phyloP scores from a whole-genome alignment of 2,888 invertebrate species.

The Phrixothrix hirtus region DNA sequence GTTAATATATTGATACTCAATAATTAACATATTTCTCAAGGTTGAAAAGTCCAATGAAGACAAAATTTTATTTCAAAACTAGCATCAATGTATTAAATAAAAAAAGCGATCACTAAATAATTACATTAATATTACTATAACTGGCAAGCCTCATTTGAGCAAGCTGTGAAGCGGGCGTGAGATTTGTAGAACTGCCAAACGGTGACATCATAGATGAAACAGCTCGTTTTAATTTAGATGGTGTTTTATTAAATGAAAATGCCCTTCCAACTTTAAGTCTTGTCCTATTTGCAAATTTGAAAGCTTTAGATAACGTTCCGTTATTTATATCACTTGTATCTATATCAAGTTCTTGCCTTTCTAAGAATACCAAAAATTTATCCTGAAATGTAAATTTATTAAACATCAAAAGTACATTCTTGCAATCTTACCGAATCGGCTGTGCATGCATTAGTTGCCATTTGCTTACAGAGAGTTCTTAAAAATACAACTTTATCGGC shows the following conservation, averaged over 20 bases:
- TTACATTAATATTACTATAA: conserved; percentile 84
- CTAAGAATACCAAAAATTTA: conserved; percentile 75
- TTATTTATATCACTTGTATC: conserved; percentile 85
- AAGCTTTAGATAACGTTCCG: conserved; percentile 88
- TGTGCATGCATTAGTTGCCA: conserved; percentile 90
- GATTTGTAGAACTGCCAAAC: conserved; percentile 81
- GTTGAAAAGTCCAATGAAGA: no score
- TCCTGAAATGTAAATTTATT: conserved; percentile 62
- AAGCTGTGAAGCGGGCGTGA: conserved; percentile 81
- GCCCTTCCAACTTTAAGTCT: conserved; percentile 89
- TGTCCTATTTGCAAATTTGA: conserved; percentile 84
- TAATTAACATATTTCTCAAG: no score
- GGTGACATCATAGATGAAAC: conserved; percentile 94
- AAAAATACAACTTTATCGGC: conserved; percentile 82
- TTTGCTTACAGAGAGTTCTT: conserved; percentile 81
- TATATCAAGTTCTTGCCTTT: conserved; percentile 83
- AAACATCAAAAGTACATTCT: background rate
- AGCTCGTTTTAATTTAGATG: conserved; percentile 89
- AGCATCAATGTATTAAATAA: no score
- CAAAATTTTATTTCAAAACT: no score
- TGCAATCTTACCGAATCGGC: conserved; percentile 80
- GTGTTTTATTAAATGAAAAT: conserved; percentile 94
- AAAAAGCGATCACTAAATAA: no score
- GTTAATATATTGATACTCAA: no score
- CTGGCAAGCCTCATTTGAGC: conserved; percentile 85